Evolutionary conservation across 2,888 invertebrate genomes (phyloP).

Genomic region (Bombylius discolor): DNA sequence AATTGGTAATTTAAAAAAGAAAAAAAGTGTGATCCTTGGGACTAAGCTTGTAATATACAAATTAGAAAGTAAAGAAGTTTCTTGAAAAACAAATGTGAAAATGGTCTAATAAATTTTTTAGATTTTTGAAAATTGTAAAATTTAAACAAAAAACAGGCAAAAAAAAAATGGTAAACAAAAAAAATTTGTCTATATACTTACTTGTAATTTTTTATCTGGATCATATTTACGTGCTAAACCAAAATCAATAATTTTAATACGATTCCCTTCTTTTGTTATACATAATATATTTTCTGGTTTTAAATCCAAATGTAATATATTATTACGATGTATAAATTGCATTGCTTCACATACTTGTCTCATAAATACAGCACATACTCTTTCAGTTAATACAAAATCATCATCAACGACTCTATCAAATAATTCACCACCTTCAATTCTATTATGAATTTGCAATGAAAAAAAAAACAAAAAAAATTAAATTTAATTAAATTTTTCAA

Average conservation of each 20-base stretch:
- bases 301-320: constrained; percentile 92
- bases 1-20: too few species aligned
- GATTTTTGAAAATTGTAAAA: too few species aligned
- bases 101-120: too few species aligned
- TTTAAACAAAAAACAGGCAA: too few species aligned
- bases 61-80: too few species aligned
- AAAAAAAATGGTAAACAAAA: too few species aligned
- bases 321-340: constrained; percentile 90
- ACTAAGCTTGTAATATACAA: too few species aligned
- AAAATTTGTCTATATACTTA: constrained; percentile 12
- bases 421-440: constrained; percentile 94
- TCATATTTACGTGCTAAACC: constrained; percentile 88
- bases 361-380: constrained; percentile 92
- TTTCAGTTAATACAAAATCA: constrained; percentile 92
- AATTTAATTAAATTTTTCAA: background rate
- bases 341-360: constrained; percentile 97
- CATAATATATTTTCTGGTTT: constrained; percentile 99
- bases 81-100: too few species aligned
- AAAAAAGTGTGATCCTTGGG: too few species aligned
- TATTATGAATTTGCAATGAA: constrained; percentile 34
- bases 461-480: too few species aligned
- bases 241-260: constrained; percentile 98
- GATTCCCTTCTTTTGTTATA: constrained; percentile 88
- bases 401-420: constrained; percentile 98
- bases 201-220: constrained; percentile 78